Evolutionary conservation across 1,140 invertebrate species (phyloP).

Genomic region (Brachionus sp.): DNA sequence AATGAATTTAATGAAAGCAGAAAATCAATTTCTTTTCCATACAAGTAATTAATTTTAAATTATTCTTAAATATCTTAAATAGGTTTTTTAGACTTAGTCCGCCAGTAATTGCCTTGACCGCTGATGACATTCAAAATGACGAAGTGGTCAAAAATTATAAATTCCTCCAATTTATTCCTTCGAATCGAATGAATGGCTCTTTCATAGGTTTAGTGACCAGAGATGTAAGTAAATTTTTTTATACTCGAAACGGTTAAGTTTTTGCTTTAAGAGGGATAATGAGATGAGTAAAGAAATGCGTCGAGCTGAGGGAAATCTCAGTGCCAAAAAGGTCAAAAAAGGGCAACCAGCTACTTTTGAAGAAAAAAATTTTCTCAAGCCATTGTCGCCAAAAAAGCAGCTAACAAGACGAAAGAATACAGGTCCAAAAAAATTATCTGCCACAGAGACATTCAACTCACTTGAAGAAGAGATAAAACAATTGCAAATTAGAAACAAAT

Average conservation of each 20-base stretch:
- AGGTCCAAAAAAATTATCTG: neutral
- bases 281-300: conserved; percentile 22
- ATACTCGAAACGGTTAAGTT: neutral
- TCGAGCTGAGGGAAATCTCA: neutral
- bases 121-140: conserved; percentile 40
- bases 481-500: conserved; percentile 8
- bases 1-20: conserved; percentile 11
- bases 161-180: conserved; percentile 38
- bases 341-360: conserved; percentile 14
- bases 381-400: neutral
- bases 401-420: neutral
- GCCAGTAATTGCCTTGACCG: conserved; percentile 29
- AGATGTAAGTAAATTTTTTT: neutral
- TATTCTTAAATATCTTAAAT: neutral
- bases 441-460: neutral
- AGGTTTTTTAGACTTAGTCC: neutral
- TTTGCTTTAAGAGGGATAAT: conserved; percentile 6
- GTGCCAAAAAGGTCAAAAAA: conserved; percentile 33
- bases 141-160: conserved; percentile 24
- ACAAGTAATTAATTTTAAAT: conserved; percentile 6
- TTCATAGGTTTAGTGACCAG: conserved; percentile 20
- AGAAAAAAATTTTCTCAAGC: conserved; percentile 45
- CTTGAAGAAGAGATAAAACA: conserved; percentile 32
- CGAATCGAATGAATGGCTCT: conserved; percentile 36
- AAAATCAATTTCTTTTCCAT: conserved; percentile 6